phyloP scores from a whole-genome alignment of 92 coral and sea anemone species.

The Porites cylindrica region DNA sequence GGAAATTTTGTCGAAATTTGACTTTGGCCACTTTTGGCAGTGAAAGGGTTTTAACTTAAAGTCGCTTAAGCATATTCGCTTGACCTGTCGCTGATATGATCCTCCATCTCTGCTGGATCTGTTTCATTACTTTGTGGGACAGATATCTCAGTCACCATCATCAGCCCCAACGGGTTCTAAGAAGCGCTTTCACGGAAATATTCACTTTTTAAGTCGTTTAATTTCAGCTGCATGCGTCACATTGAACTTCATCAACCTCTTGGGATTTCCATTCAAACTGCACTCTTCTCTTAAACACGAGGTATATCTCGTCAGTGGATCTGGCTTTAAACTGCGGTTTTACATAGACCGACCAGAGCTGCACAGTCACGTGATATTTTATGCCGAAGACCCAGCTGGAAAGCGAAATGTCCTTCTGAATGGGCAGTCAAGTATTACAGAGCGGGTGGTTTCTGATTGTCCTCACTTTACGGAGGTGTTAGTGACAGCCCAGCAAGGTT shows the following conservation, averaged over 20 bases:
- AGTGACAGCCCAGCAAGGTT: no score
- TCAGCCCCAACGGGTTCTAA: background rate
- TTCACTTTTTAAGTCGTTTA: background rate
- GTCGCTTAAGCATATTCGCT: no score
- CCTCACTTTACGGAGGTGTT: no score
- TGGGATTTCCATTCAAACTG: slow-evolving; percentile 65
- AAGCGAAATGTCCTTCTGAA: background rate
- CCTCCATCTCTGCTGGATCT: no score
- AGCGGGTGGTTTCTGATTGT: no score
- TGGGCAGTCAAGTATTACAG: no score
- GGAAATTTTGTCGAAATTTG: no score
- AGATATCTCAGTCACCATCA: background rate
- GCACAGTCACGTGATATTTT: slow-evolving; percentile 70
- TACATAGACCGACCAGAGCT: slow-evolving; percentile 74
- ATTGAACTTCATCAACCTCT: slow-evolving; percentile 73
- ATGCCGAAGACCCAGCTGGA: slow-evolving; percentile 60
- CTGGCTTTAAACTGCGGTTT: slow-evolving; percentile 63
- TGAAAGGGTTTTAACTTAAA: no score
- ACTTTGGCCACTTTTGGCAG: no score
- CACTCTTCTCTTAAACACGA: slow-evolving; percentile 74
- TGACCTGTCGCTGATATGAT: no score
- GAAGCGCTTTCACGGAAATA: background rate
- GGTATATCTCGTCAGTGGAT: slow-evolving; percentile 56
- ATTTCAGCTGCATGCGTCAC: slow-evolving; percentile 73
- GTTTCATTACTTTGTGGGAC: no score